phyloP scores from a whole-genome alignment of 2,888 invertebrate genomes.

The Entomobrya multifasciata region DNA sequence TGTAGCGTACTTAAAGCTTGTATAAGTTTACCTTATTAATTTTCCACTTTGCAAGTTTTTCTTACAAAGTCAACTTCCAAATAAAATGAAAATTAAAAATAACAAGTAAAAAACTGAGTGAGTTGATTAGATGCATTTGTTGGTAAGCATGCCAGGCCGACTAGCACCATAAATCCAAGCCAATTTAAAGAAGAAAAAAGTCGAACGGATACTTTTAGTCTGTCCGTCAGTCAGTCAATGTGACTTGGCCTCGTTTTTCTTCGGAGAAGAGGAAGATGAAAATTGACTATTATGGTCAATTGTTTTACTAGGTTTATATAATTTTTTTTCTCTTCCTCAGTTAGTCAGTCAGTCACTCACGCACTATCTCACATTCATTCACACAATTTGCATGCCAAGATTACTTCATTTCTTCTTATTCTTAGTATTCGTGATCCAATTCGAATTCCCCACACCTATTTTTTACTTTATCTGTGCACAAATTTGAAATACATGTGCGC shows the following conservation, averaged over 20 bases:
- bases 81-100: slow-evolving; percentile 29
- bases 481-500: too few relatives aligned
- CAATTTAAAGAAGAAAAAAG: slow-evolving; percentile 28
- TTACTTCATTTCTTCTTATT: slow-evolving; percentile 12
- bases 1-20: slow-evolving; percentile 21
- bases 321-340: neutral
- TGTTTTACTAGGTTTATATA: slow-evolving; percentile 49
- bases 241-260: slow-evolving; percentile 46
- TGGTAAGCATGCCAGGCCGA: too few relatives aligned
- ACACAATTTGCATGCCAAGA: neutral
- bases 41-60: neutral
- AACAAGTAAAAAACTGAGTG: too few relatives aligned
- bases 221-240: slow-evolving; percentile 36
- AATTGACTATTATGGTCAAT: neutral
- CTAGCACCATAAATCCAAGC: slow-evolving; percentile 1
- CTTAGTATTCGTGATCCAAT: slow-evolving; percentile 31
- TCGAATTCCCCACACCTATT: slow-evolving; percentile 18
- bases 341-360: neutral
- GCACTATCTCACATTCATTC: neutral
- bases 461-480: too few relatives aligned
- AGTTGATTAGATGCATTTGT: too few relatives aligned
- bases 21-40: slow-evolving; percentile 14
- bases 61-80: too few relatives aligned
- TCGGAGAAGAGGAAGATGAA: too few relatives aligned
- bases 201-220: slow-evolving; percentile 17